Conservation (phyloP, 2,113 vertebrate genomes). For the Lipophrys pholis region DNA sequence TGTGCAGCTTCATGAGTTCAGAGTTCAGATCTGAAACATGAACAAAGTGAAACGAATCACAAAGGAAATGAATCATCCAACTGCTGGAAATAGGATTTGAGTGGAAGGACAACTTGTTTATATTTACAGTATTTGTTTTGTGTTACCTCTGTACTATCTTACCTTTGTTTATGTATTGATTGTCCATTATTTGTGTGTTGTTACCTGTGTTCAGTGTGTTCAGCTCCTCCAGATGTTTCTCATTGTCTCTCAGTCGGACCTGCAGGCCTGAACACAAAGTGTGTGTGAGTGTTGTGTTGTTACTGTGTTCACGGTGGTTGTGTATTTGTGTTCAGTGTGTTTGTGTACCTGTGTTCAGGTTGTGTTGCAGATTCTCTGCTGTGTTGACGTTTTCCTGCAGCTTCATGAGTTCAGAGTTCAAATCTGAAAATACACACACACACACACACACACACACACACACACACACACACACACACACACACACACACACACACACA, state of each 20-base stretch:
- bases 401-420: neutral
- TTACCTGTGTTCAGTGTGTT: slow-evolving; percentile 9
- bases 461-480: too few relatives aligned
- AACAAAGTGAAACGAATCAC: neutral
- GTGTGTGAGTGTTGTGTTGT: neutral
- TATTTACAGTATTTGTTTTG: slow-evolving; percentile 5
- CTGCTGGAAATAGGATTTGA: too few relatives aligned
- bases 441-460: too few relatives aligned
- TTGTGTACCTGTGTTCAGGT: neutral
- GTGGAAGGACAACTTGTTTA: too few relatives aligned
- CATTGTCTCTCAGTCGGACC: neutral
- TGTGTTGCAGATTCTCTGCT: neutral
- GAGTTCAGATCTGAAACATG: neutral
- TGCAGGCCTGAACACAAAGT: neutral
- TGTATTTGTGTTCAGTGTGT: too few relatives aligned
- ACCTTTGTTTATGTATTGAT: too few relatives aligned
- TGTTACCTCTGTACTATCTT: too few relatives aligned
- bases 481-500: too few relatives aligned
- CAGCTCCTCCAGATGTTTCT: slow-evolving; percentile 7
- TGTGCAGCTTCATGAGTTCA: neutral
- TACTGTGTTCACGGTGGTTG: too few relatives aligned
- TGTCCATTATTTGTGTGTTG: neutral
- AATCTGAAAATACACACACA: neutral
- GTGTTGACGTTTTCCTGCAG: neutral
- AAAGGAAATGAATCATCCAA: neutral